A percentile compares a stretch with the other conserved stretches of the same genome.
phyloP scores from a whole-genome alignment of 1,140 invertebrate genomes.

The Bombyx mandarina region DNA sequence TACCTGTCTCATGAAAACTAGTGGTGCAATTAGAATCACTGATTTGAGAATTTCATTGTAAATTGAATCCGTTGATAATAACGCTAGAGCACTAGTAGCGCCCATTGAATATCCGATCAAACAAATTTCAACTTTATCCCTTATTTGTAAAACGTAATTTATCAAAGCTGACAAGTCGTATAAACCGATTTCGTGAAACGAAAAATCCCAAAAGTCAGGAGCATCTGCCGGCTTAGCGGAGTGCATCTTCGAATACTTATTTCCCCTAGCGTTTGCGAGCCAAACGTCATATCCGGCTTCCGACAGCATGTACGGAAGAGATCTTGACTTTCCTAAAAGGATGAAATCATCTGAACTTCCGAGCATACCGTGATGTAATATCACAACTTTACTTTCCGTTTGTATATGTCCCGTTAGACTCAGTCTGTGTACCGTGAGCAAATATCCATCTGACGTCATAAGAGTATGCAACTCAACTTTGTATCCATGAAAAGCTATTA shows the following conservation, averaged over 20 bases:
- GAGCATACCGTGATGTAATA: slow-evolving; percentile 84
- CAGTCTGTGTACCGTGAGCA: slow-evolving; percentile 76
- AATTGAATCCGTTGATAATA: slow-evolving; percentile 73
- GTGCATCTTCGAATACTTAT: slow-evolving; percentile 73
- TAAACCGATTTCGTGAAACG: slow-evolving; percentile 78
- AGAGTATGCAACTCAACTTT: slow-evolving; percentile 75
- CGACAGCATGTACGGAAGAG: slow-evolving; percentile 74
- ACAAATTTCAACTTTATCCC: slow-evolving; percentile 63
- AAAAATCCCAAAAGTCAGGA: slow-evolving; percentile 75
- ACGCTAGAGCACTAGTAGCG: slow-evolving; percentile 72
- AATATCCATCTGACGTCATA: slow-evolving; percentile 66
- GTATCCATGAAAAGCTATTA: slow-evolving; percentile 34
- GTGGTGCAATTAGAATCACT: slow-evolving; percentile 80
- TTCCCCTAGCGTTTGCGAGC: slow-evolving; percentile 76
- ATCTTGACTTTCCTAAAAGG: slow-evolving; percentile 74
- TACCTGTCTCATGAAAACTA: slow-evolving; percentile 77
- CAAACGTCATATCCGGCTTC: slow-evolving; percentile 77
- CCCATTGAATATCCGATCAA: slow-evolving; percentile 83
- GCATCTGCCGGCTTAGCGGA: slow-evolving; percentile 49
- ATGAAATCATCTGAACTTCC: slow-evolving; percentile 84
- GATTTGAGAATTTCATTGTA: slow-evolving; percentile 76
- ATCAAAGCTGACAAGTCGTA: slow-evolving; percentile 83
- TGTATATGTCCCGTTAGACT: slow-evolving; percentile 32
- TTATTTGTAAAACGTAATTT: slow-evolving; percentile 74
- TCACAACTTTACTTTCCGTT: slow-evolving; percentile 50